These are phyloP conservation scores for Chrysopa pallens DNA, from an alignment of 1,140 invertebrate species.

Conservation along the genomic window DNA sequence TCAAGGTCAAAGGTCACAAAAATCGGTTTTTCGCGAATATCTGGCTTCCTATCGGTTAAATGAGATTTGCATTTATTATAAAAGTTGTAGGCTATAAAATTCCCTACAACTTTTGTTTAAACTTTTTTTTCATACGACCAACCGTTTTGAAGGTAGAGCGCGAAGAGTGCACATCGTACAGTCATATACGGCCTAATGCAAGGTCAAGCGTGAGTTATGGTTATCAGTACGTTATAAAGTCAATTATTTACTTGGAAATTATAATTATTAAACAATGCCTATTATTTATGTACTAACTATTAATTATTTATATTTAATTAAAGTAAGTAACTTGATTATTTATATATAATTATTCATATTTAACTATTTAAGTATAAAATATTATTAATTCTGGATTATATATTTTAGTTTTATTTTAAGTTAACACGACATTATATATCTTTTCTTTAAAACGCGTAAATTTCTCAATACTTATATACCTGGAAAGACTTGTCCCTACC, in stretches of 20 bases:
- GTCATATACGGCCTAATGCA: neutral
- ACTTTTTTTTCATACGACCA: constrained; percentile 6
- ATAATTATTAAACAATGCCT: constrained; percentile 2
- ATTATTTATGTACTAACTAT: constrained; percentile 6
- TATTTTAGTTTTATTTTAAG: constrained; percentile 7
- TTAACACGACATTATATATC: constrained; percentile 9
- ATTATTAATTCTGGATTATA: constrained; percentile 12
- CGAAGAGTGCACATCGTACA: constrained; percentile 3
- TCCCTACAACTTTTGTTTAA: constrained; percentile 5
- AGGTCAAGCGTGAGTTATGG: constrained; percentile 2
- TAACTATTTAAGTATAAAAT: constrained; percentile 5
- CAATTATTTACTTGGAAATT: too few relatives aligned
- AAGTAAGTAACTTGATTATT: constrained; percentile 7
- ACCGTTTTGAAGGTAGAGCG: constrained; percentile 6
- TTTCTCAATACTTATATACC: constrained; percentile 12
- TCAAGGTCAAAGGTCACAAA: constrained; percentile 7
- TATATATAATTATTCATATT: constrained; percentile 8
- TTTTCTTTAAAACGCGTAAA: constrained; percentile 3
- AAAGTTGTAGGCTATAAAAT: constrained; percentile 8
- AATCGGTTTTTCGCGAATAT: constrained; percentile 4
- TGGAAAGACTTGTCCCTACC: constrained; percentile 13
- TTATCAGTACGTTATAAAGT: constrained; percentile 1
- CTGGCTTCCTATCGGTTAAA: constrained; percentile 5
- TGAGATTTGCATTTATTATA: constrained; percentile 5
- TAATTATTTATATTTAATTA: constrained; percentile 4